Base-by-base conservation (phyloP, 2,113 vertebrate genomes). In the Spea bombifrons region DNA sequence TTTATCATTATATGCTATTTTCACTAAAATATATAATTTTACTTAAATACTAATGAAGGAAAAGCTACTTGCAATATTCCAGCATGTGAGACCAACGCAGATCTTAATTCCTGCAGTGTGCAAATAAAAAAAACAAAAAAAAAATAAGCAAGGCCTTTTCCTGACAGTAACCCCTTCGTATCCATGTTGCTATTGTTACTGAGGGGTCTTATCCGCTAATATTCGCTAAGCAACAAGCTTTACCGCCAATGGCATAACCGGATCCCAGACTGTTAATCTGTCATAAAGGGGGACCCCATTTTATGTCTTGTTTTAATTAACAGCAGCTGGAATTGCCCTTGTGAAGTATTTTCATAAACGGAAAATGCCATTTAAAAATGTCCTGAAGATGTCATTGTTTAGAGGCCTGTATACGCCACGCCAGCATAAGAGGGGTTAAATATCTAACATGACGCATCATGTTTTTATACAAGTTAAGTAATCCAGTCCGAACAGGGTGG, bases 91-190 rank as follows among this genome's bases (percentile, higher is more conserved):
- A 73, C 6, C 30, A 10, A 79, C 47, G 55, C 17, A 72, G 13
- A 78, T 46, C 8, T 8, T 6, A 45, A 16, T 45, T 15, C n/a
- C 8, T 15, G 4, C 7, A 55, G 8, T 66, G 46, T 30, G 45
- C 52, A 68, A 69, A 65, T 16, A 49, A 45, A 48, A 15, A 44
- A 75, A 45, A n/a, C n/a, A n/a, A 30, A 52, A 57, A 59, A 66
- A 59, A 48, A 73, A 46, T 52, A 73, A 8, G 44, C 15, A 44
- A 66, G 77, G 77, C 70, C 77, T 79, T 71, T 69, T 12, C 48
- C 59, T 57, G 48, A 57, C 63, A 73, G 63, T 79, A 79, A 73
- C 77, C 77, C 70, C 61, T 78, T 65, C 30, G 12, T 64, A n/a
- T n/a, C 59, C 46, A 4, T 45, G 3, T 61, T 44, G 52, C 66